Conservation (phyloP, 1,140 invertebrate species). For the Heliconius hewitsoni region DNA sequence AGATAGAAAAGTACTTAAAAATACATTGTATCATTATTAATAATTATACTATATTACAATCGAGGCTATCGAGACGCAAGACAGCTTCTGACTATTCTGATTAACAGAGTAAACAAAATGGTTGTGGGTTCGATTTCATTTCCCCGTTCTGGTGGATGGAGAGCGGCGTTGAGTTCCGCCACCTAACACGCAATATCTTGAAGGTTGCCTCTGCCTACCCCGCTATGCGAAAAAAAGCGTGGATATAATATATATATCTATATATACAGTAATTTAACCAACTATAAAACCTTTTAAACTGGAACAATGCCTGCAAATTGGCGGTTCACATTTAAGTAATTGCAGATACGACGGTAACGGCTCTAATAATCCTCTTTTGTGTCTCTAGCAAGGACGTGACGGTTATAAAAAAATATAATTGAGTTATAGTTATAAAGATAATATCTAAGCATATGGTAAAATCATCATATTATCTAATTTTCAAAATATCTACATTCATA, state of each 20-base stretch:
- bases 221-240: too few relatives aligned
- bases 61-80: too few relatives aligned
- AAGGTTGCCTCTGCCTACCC: too few relatives aligned
- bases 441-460: neutral
- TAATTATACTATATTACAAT: too few relatives aligned
- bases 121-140: too few relatives aligned
- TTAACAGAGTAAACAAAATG: too few relatives aligned
- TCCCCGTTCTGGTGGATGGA: too few relatives aligned
- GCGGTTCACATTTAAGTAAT: neutral
- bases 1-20: too few relatives aligned
- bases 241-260: neutral
- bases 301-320: constrained; percentile 4
- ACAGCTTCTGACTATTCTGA: too few relatives aligned
- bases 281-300: neutral
- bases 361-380: neutral
- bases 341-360: neutral
- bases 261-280: neutral
- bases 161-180: too few relatives aligned
- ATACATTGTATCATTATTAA: too few relatives aligned
- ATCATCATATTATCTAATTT: neutral
- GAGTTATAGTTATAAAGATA: neutral
- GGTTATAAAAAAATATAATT: neutral
- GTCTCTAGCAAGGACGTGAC: neutral
- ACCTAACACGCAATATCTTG: too few relatives aligned
- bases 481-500: neutral